Evolutionary conservation across 2,888 invertebrate species (phyloP).

Genomic region (Monoplex corrugatus): DNA sequence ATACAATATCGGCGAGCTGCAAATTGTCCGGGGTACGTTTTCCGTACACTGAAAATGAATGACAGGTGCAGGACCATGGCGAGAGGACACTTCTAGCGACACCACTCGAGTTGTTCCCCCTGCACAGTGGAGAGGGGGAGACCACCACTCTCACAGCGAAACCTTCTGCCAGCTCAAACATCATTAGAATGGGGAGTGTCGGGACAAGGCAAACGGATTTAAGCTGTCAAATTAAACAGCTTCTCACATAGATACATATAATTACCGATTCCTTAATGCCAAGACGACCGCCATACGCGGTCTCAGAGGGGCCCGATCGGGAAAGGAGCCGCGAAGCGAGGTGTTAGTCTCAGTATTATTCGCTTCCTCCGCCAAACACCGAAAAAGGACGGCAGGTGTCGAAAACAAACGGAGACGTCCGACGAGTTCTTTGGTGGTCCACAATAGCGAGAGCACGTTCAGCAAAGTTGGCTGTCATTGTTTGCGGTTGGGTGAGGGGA

Average conservation of each 20-base stretch:
- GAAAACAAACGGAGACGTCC: constrained; percentile 38
- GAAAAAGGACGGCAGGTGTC: constrained; percentile 47
- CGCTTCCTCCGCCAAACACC: constrained; percentile 36
- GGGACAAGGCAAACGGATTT: constrained; percentile 40
- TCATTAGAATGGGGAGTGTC: constrained; percentile 51
- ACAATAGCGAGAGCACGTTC: constrained; percentile 33
- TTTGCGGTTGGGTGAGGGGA: not conserved
- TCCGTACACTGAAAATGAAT: no score
- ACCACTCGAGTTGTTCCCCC: not conserved
- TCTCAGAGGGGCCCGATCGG: not conserved
- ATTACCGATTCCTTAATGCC: constrained; percentile 43
- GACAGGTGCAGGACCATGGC: no score
- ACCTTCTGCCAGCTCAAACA: constrained; percentile 47
- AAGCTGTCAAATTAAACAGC: constrained; percentile 52
- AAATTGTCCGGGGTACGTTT: no score
- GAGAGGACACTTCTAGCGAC: no score
- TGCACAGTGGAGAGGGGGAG: not conserved
- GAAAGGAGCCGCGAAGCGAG: not conserved
- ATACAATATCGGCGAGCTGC: no score
- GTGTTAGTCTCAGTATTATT: constrained; percentile 20
- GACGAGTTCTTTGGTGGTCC: not conserved
- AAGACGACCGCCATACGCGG: not conserved
- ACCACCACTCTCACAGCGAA: not conserved
- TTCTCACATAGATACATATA: constrained; percentile 44
- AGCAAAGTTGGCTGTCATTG: constrained; percentile 28